Conservation (phyloP, 2,888 invertebrate species). For the Diabrotica balteata region DNA sequence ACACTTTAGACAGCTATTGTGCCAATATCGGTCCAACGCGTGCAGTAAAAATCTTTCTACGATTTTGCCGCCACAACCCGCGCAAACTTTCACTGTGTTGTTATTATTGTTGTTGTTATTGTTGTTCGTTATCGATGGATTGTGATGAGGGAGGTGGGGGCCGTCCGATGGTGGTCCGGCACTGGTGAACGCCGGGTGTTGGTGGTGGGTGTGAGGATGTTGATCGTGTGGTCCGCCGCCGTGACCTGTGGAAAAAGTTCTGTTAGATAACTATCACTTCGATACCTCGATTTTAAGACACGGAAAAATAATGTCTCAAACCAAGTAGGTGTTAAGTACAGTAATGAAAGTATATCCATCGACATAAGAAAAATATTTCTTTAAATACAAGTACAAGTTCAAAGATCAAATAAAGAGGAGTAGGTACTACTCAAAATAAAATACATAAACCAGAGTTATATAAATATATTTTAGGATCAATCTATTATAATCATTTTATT, state of each 20-base stretch:
- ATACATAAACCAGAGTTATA: no score
- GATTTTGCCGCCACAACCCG: constrained; percentile 91
- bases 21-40: constrained; percentile 95
- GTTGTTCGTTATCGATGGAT: constrained; percentile 64
- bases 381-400: no score
- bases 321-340: no score
- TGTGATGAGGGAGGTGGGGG: constrained; percentile 62
- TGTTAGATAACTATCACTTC: constrained; percentile 4
- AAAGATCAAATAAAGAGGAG: no score
- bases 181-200: constrained; percentile 61
- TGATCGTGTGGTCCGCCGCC: constrained; percentile 57
- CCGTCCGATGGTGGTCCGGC: constrained; percentile 60
- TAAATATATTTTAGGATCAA: no score
- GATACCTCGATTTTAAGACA: no score
- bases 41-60: constrained; percentile 90
- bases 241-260: constrained; percentile 49
- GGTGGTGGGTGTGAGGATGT: constrained; percentile 60
- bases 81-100: constrained; percentile 78
- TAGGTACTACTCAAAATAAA: no score
- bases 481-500: no score
- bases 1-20: constrained; percentile 94
- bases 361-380: no score
- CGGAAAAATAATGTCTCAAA: no score
- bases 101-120: constrained; percentile 63
- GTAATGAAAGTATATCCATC: no score